These are phyloP conservation scores for Albula goreensis DNA, from an alignment of 2,113 vertebrate genomes.

Conservation along the genomic window DNA sequence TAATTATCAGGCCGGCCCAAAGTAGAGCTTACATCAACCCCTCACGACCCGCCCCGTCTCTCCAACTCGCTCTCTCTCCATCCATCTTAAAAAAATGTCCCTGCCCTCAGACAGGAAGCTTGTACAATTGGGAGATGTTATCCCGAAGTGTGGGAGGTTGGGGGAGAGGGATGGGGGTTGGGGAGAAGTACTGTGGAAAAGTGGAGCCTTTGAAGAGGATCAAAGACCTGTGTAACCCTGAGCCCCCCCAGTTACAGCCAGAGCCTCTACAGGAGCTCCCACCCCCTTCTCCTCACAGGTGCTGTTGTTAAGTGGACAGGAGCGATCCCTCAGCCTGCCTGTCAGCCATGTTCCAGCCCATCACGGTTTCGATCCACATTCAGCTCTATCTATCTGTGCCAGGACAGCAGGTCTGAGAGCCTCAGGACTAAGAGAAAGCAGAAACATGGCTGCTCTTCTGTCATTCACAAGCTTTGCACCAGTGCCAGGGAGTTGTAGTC, in stretches of 20 bases:
- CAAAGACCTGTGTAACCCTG: not conserved
- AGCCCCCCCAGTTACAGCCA: not conserved
- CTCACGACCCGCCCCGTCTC: slow-evolving; percentile 6
- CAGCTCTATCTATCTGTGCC: not conserved
- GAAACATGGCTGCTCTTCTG: not conserved
- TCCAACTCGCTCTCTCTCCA: not conserved
- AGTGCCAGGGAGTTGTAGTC: no score
- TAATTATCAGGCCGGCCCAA: slow-evolving; percentile 41
- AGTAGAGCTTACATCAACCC: slow-evolving; percentile 2
- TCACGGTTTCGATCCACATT: not conserved
- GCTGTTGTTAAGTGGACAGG: not conserved
- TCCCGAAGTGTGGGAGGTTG: not conserved
- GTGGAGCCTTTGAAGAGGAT: not conserved
- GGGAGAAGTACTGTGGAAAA: not conserved
- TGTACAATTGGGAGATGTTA: not conserved
- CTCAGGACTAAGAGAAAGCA: not conserved
- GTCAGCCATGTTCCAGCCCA: not conserved
- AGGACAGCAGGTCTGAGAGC: not conserved
- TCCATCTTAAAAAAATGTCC: not conserved
- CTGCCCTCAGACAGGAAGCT: not conserved
- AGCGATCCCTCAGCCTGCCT: not conserved
- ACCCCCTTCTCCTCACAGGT: not conserved
- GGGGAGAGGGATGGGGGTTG: not conserved
- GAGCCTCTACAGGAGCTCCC: no score
- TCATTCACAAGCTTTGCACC: no score